Evolutionary conservation across 64 coral and sea anemone genomes (phyloP).

Genomic region (Orbicella faveolata): DNA sequence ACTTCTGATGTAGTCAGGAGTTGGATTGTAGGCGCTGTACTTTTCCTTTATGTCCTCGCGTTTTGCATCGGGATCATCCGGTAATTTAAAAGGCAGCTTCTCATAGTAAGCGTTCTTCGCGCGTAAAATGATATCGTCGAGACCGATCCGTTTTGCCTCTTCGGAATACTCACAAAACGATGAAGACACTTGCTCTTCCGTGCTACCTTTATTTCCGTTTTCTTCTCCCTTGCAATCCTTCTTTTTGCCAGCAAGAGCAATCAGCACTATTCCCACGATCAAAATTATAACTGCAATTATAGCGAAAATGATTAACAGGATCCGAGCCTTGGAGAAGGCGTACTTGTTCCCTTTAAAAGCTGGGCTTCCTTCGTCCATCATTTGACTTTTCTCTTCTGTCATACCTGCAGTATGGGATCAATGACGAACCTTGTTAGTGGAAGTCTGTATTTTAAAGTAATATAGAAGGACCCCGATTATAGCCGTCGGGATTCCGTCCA

Average conservation of each 20-base stretch:
- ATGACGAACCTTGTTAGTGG: too few species aligned
- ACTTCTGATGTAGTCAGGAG: constrained; percentile 57
- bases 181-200: background rate
- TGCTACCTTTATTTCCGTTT: background rate
- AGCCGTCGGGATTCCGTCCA: too few species aligned
- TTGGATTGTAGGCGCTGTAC: constrained; percentile 64
- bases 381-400: background rate
- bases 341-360: background rate
- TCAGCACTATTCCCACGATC: constrained; percentile 14
- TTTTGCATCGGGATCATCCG: constrained; percentile 32
- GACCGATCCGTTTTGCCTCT: constrained; percentile 36
- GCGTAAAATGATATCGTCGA: constrained; percentile 6
- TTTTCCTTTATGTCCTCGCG: constrained; percentile 39
- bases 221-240: background rate
- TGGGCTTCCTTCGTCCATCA: too few species aligned
- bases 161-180: constrained; percentile 43
- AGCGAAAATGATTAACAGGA: background rate
- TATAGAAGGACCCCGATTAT: too few species aligned
- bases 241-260: constrained; percentile 10
- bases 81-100: constrained; percentile 15
- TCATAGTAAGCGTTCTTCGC: constrained; percentile 35
- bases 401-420: background rate
- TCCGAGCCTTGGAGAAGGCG: background rate
- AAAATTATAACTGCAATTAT: background rate
- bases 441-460: too few species aligned